phyloP scores from a whole-genome alignment of 2,888 invertebrate genomes.

The Ophioninae sp. region DNA sequence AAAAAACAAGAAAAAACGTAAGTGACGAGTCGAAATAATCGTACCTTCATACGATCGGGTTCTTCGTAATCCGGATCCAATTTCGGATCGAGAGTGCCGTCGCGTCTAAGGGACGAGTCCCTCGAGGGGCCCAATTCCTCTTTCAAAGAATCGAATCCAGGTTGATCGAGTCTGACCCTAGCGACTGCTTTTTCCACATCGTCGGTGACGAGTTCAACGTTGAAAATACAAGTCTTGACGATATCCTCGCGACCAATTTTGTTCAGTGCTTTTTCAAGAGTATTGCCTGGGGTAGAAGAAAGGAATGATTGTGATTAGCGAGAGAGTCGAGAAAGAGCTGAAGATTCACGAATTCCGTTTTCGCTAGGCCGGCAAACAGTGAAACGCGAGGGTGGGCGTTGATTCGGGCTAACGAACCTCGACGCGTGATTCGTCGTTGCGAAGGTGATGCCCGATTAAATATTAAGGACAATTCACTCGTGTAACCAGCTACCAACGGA shows the following conservation, averaged over 20 bases:
- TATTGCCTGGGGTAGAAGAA: conserved; percentile 84
- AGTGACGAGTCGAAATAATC: conserved; percentile 66
- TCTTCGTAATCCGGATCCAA: conserved; percentile 84
- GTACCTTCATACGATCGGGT: conserved; percentile 87
- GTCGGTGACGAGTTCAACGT: conserved; percentile 90
- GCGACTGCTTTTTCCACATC: conserved; percentile 84
- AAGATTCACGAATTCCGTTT: not conserved
- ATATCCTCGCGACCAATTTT: conserved; percentile 92
- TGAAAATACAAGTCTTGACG: conserved; percentile 88
- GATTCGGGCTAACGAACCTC: conserved; percentile 70
- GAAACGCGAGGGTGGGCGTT: not conserved
- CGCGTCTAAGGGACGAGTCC: conserved; percentile 87
- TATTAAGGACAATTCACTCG: conserved; percentile 74
- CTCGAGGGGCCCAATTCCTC: conserved; percentile 89
- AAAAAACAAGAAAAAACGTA: not conserved
- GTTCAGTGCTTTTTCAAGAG: conserved; percentile 88
- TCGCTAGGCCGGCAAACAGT: not conserved
- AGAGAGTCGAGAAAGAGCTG: not conserved
- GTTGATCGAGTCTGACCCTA: conserved; percentile 82
- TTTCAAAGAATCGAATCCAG: conserved; percentile 85
- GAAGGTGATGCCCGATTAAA: conserved; percentile 70
- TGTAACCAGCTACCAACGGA: conserved; percentile 69
- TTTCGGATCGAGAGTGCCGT: conserved; percentile 83
- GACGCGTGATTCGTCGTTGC: conserved; percentile 62
- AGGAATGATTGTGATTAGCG: not conserved